Evolutionary conservation across 2,888 invertebrate genomes (phyloP), one percentile per base, ranked within the genome.

Genomic region (Dolichopus griseipennis): DNA sequence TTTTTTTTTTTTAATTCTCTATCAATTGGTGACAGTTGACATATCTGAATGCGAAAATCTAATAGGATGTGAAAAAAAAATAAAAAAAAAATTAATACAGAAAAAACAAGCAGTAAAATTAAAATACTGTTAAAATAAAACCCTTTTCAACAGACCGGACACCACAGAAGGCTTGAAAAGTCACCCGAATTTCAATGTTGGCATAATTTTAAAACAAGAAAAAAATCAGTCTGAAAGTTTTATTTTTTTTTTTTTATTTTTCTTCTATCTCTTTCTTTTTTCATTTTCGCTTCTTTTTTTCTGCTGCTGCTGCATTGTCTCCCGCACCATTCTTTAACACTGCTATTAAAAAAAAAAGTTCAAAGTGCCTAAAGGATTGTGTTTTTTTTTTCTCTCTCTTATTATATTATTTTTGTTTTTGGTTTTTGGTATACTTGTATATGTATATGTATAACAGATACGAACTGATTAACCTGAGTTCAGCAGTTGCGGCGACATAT

Each of bases 1-100:
- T 6, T 41, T 41, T 41, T 41, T 41, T 41, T 41, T 41, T 9
- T 41, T n/a, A n/a, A n/a, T 27, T 27, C 27, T 27, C 27, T 27
- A n/a, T 52, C 52, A 52, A 52, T 52, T 52, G 52, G n/a, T 52
- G 52, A 52, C 52, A 52, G 52, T 52, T 52, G 52, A 52, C 52
- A 52, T 52, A 52, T 52, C 52, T 12, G 12, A 52, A 52, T 52
- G n/a, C 52, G 52, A 52, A 52, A 52, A 52, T 52, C 52, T 52
- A 52, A 52, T 52, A 52, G 52, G 52, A 52, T 52, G 52, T 52
- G 18, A 2, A 52, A 15, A 52, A n/a, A 52, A 15, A 52, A n/a
- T 18, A 52, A 52, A 52, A 52, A 1, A 52, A 52, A 52, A 52
- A 52, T 18, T 18, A 52, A 52, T 6, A 52, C 18, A 52, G 18